These are phyloP conservation scores for Bothrops jararaca DNA, from an alignment of 2,113 vertebrate species.

Conservation along the genomic window DNA sequence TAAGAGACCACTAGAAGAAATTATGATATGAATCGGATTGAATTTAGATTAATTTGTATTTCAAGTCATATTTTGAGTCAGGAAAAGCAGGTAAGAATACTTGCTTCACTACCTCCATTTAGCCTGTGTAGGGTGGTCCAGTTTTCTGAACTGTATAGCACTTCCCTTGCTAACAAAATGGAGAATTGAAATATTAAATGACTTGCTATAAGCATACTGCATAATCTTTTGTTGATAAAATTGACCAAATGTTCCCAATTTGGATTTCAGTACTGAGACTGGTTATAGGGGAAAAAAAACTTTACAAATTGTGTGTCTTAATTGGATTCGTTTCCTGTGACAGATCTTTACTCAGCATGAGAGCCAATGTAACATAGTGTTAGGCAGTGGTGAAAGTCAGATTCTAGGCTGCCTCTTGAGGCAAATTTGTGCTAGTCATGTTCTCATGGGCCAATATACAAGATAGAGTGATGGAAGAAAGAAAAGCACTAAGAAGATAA, in stretches of 20 bases:
- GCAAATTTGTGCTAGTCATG: neutral
- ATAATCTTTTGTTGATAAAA: neutral
- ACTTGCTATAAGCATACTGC: neutral
- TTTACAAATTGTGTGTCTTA: neutral
- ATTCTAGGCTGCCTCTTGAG: neutral
- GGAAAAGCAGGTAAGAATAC: neutral
- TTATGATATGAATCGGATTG: neutral
- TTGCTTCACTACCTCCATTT: neutral
- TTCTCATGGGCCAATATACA: neutral
- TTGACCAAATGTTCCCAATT: neutral
- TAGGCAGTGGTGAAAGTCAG: neutral
- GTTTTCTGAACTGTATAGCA: neutral
- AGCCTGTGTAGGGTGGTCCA: neutral
- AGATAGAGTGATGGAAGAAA: neutral
- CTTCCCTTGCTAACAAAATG: neutral
- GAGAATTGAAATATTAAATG: neutral
- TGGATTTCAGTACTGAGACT: neutral
- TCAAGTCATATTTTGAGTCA: neutral
- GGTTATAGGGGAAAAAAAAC: neutral
- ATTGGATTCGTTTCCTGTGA: neutral
- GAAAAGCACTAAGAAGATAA: neutral
- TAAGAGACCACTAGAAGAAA: neutral
- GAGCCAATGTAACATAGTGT: neutral
- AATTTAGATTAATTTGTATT: neutral
- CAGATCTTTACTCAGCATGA: neutral